A percentile compares a stretch with the other conserved stretches of the same genome.
phyloP scores from a whole-genome alignment of 2,888 invertebrate species.

The Epicampocera succincta region DNA sequence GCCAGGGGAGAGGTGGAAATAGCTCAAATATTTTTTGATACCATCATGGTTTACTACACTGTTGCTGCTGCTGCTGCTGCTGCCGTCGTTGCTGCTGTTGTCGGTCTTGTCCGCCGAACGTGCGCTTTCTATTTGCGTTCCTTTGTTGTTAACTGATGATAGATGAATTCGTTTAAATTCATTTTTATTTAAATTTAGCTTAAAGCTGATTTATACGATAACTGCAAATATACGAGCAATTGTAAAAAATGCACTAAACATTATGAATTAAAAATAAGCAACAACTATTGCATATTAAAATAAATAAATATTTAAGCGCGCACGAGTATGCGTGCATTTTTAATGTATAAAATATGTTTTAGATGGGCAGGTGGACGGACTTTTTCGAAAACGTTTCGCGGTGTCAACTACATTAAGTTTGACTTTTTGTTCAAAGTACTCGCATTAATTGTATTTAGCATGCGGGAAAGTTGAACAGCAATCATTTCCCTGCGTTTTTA shows the following conservation, averaged over 20 bases:
- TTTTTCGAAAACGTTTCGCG: constrained; percentile 45
- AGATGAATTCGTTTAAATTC: constrained; percentile 68
- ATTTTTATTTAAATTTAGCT: constrained; percentile 58
- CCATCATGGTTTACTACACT: not conserved
- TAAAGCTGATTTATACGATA: constrained; percentile 34
- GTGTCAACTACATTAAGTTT: constrained; percentile 57
- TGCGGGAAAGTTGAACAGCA: constrained; percentile 55
- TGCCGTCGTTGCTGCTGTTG: constrained; percentile 9
- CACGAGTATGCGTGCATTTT: not conserved
- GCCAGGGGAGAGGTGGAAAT: not conserved
- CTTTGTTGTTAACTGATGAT: constrained; percentile 66
- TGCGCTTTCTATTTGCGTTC: constrained; percentile 72
- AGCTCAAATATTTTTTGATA: constrained; percentile 17
- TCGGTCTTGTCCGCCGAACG: constrained; percentile 41
- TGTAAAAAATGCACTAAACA: constrained; percentile 20
- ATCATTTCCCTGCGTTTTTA: constrained; percentile 5
- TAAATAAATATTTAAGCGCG: not conserved
- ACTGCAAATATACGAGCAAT: constrained; percentile 9
- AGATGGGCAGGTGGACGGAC: constrained; percentile 5
- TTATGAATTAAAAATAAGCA: constrained; percentile 46
- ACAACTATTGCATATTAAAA: constrained; percentile 58
- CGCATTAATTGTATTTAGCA: constrained; percentile 10
- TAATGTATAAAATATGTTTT: constrained; percentile 3
- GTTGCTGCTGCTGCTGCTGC: constrained; percentile 6
- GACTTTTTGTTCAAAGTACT: constrained; percentile 10